phyloP scores from a whole-genome alignment of 2,888 invertebrate genomes.

The Marronus borbonicus region DNA sequence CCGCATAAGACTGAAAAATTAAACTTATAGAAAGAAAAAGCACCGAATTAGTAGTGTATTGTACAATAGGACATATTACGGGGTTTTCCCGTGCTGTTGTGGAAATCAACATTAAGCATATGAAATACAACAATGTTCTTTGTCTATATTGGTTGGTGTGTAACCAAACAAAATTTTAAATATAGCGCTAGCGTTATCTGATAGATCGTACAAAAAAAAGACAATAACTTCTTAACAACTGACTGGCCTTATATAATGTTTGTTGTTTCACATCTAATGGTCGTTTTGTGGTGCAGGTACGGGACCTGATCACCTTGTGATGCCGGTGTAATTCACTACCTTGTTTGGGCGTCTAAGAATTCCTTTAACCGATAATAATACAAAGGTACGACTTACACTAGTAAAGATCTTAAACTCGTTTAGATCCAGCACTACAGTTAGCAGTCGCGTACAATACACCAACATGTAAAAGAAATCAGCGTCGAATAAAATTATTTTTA shows the following conservation, averaged over 20 bases:
- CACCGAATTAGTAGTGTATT: no score
- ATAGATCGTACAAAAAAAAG: neutral
- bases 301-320: conserved; percentile 48
- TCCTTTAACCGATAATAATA: conserved; percentile 44
- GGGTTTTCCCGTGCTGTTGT: no score
- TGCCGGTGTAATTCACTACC: conserved; percentile 37
- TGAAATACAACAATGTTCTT: neutral
- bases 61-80: no score
- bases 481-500: no score
- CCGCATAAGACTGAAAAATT: no score
- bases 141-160: neutral
- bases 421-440: conserved; percentile 18
- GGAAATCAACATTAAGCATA: neutral
- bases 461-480: conserved; percentile 6
- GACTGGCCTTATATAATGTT: conserved; percentile 46
- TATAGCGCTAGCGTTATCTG: neutral
- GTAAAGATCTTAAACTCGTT: conserved; percentile 28
- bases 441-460: neutral
- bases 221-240: conserved; percentile 39
- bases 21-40: no score
- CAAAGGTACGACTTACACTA: conserved; percentile 22
- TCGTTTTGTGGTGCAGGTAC: conserved; percentile 44
- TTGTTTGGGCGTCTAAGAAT: conserved; percentile 47
- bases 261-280: conserved; percentile 45
- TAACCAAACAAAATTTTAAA: neutral